Conservation (phyloP, 2,797 vertebrate genomes). For the Podarcis siculus region DNA sequence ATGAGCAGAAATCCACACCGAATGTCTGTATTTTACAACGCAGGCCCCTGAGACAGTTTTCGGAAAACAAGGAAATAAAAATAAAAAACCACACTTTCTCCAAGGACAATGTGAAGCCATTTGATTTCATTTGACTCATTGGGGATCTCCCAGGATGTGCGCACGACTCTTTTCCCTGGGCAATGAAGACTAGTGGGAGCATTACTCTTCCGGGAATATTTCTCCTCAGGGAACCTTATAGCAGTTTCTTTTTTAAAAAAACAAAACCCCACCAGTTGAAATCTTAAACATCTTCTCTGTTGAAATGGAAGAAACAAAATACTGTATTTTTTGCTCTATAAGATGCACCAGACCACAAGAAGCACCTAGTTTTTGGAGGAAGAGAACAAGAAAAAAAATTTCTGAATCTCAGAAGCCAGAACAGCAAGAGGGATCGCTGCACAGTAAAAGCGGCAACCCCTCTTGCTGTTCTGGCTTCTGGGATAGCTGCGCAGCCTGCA, state of each 20-base stretch:
- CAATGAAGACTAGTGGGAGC: not conserved
- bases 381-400: no score
- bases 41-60: not conserved
- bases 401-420: no score
- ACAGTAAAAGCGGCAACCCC: no score
- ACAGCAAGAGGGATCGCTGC: no score
- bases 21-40: not conserved
- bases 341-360: no score
- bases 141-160: not conserved
- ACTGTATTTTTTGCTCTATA: no score
- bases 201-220: not conserved
- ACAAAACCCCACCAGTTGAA: not conserved
- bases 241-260: not conserved
- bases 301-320: not conserved
- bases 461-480: no score
- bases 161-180: not conserved
- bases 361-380: no score
- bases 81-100: not conserved
- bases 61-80: rapidly evolving
- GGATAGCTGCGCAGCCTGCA: no score
- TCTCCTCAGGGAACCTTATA: not conserved
- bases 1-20: not conserved
- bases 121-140: not conserved
- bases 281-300: not conserved
- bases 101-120: not conserved